These are phyloP conservation scores for Gastracanthus pulcherrimus DNA, from an alignment of 2,888 invertebrate genomes.

Conservation along the genomic window DNA sequence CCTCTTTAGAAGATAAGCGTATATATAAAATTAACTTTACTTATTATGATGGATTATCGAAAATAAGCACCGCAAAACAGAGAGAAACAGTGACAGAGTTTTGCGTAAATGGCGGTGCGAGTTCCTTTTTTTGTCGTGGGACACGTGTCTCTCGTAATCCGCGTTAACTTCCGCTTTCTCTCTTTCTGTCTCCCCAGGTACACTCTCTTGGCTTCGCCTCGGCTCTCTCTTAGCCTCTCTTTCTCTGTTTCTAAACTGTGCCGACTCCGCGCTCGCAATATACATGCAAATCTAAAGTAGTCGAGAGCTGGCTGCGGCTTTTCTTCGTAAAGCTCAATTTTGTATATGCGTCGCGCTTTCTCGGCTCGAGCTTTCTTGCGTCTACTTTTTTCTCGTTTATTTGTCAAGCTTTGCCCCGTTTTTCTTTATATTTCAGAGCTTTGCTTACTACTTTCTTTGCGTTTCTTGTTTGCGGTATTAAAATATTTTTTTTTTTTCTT, in stretches of 20 bases:
- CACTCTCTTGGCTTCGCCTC: neutral
- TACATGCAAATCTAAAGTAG: conserved; percentile 63
- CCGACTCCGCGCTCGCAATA: conserved; percentile 53
- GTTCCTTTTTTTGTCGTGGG: conserved; percentile 22
- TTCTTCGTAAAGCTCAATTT: conserved; percentile 24
- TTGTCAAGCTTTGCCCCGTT: conserved; percentile 9
- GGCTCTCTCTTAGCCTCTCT: neutral
- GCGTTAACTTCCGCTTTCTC: conserved; percentile 49
- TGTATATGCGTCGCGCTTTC: neutral
- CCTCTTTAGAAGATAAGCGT: too few relatives aligned
- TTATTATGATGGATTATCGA: too few relatives aligned
- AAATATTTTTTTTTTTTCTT: neutral
- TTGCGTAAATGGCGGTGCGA: neutral
- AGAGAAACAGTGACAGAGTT: neutral
- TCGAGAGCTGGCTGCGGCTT: conserved; percentile 12
- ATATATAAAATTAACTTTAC: too few relatives aligned
- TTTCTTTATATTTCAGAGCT: conserved; percentile 1
- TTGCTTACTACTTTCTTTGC: conserved; percentile 14
- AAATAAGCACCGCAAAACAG: neutral
- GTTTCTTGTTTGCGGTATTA: neutral
- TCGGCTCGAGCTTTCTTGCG: conserved; percentile 4
- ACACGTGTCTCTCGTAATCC: conserved; percentile 55
- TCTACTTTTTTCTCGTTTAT: conserved; percentile 6
- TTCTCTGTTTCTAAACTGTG: conserved; percentile 29
- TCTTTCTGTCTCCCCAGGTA: conserved; percentile 2